Base-by-base conservation (phyloP, 2,888 invertebrate genomes). In the Coleophora flavipennella region DNA sequence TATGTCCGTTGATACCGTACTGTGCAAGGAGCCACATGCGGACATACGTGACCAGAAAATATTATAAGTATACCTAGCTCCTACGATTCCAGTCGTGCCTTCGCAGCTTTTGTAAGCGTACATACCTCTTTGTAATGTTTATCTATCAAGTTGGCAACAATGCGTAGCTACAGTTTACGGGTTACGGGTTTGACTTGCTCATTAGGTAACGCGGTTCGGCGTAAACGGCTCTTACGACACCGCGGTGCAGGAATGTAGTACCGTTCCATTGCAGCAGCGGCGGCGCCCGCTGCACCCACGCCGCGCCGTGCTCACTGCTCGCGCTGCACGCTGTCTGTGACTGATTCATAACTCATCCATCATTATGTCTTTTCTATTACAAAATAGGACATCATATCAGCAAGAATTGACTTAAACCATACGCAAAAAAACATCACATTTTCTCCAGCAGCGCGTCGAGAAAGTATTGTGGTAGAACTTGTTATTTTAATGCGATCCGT, bases 171-270 rank as follows among this genome's bases (percentile, higher is more conserved):
- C 20, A 20, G 6, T 20, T 6, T 20, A 20, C 20, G 20, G 20
- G 20, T 20, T 20, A 20, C 20, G 20, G 20, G 20, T 20, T 20
- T 20, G 20, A 57, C 63, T 57, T 60, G 62, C 54, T 63, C 62
- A 67, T 81, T 80, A 79, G 67, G 81, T 80, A 84, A 84, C 67
- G 53, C 56, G 53, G 62, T 59, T 66, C 52, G 68, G 65, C 71
- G 74, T 78, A 74, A 74, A 75, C 66, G 57, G 51, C 57, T 65
- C 64, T 83, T 81, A 78, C 81, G 69, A 79, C 76, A 79, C 58
- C 50, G 58, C 64, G 56, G 58, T 60, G 55, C 56, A 64, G 73
- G 75, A 80, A 76, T 80, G 78, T 67, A 59, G 65, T 62, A 66
- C 67, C 68, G 70, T 70, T 74, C 59, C 62, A 62, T 65, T 67